A percentile compares a stretch with the other conserved stretches of the same genome.
These are phyloP conservation scores for Neolamprologus toae DNA, from an alignment of 2,113 vertebrate genomes.

Conservation along the genomic window DNA sequence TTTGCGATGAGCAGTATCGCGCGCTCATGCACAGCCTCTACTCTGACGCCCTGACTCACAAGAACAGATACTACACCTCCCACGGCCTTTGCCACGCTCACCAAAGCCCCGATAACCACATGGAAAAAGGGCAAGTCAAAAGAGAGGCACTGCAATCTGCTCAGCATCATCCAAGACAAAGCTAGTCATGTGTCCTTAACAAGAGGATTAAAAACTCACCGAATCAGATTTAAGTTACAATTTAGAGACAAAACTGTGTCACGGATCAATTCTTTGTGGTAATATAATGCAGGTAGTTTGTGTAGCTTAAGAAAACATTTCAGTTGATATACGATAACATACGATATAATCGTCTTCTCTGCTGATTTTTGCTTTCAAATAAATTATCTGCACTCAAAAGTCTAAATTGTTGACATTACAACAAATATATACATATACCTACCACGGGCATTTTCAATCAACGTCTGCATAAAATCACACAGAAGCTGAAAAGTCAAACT, in stretches of 20 bases:
- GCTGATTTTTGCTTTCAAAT: not conserved
- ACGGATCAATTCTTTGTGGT: not conserved
- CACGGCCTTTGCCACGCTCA: not conserved
- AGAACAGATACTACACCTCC: constrained; percentile 32
- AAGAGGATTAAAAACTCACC: not conserved
- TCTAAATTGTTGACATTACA: not conserved
- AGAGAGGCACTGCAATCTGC: not conserved
- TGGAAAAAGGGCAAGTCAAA: not conserved
- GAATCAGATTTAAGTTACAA: not conserved
- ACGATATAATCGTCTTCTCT: not conserved
- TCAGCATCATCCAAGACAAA: not conserved
- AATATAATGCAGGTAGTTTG: not conserved
- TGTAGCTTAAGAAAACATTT: not conserved
- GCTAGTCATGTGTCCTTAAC: not conserved
- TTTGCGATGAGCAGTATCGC: not conserved
- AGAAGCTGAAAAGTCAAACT: not conserved
- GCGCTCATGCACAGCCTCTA: not conserved
- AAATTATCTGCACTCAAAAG: not conserved
- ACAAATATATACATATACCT: no score
- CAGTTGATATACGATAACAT: not conserved
- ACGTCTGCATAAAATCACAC: not conserved
- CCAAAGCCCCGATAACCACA: not conserved
- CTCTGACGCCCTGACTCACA: not conserved
- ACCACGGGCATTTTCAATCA: not conserved
- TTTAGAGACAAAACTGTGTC: not conserved